Evolutionary conservation across 2,113 vertebrate species (phyloP), one percentile per base, ranked within the genome.

Genomic region (Rhodinocichla rosea): DNA sequence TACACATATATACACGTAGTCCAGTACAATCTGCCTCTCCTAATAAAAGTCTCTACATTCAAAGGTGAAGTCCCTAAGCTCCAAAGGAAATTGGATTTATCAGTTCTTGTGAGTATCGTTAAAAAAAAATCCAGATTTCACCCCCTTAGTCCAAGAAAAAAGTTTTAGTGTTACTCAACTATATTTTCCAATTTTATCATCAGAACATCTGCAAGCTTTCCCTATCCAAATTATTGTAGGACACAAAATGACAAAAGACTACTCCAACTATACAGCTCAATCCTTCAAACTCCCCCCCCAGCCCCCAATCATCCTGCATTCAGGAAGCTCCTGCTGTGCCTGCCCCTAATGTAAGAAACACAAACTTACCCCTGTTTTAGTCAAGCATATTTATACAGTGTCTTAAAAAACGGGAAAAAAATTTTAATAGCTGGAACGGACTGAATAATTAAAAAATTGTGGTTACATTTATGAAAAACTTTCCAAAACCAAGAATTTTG

Each of bases 271-370:
- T 1, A 86, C 15, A 93, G 60, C 33, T 86, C 30, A 78, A 23
- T 20, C 22, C 59, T 86, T 71, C 33, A 60, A 60, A 45, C 11
- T 27, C 5, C 4, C 20, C 3, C 28, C 13, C 7, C 10, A 15
- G 11, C 23, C 6, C 12, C 21, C 7, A n/a, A 55, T 50, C 9
- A 28, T 7, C 5, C 27, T 24, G 37, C 40, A 60, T 52, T 77
- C 79, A 90, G 84, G 76, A 94, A 94, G 64, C 35, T 93, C 75
- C 85, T 81, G 85, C 71, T 90, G 67, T 83, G 75, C 37, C 8
- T 33, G 28, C 9, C 64, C 39, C 24, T 78, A 32, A 81, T 60
- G 13, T 12, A 74, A 86, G 69, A 89, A 93, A 88, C 57, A 89
- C 33, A 94, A 75, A 52, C 44, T 81, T 59, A 57, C 4, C 17